phyloP scores from a whole-genome alignment of 1,140 invertebrate genomes.

The Conus ventricosus region DNA sequence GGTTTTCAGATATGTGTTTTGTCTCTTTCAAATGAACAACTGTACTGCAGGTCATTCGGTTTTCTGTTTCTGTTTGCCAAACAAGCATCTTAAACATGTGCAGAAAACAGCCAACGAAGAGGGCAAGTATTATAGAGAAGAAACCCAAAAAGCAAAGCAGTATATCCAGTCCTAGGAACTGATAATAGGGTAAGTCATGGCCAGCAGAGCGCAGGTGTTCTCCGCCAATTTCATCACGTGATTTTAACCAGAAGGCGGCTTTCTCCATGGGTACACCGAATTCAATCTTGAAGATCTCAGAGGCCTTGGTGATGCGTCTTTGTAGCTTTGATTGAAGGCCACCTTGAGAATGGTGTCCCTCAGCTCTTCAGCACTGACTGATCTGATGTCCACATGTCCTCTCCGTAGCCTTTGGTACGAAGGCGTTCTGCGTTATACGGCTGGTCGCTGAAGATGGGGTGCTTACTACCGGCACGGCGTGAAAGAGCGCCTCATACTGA shows the following conservation, averaged over 20 bases:
- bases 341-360: constrained; percentile 53
- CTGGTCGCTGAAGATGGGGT: constrained; percentile 85
- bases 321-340: constrained; percentile 28
- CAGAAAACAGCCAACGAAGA: not conserved
- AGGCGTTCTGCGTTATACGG: constrained; percentile 72
- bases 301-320: constrained; percentile 47
- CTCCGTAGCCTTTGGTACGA: constrained; percentile 66
- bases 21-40: no score
- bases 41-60: not conserved
- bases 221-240: constrained; percentile 44
- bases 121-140: not conserved
- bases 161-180: constrained; percentile 36
- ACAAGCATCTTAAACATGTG: not conserved
- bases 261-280: constrained; percentile 34
- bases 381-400: constrained; percentile 60
- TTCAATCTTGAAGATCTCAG: constrained; percentile 40
- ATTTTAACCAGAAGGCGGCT: constrained; percentile 53
- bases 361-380: constrained; percentile 59
- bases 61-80: no score
- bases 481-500: constrained; percentile 81
- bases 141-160: not conserved
- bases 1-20: no score
- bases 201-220: constrained; percentile 40
- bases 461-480: constrained; percentile 84
- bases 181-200: constrained; percentile 48